Conservation (phyloP, 2,888 invertebrate species). For the Leptopilina myrica region DNA sequence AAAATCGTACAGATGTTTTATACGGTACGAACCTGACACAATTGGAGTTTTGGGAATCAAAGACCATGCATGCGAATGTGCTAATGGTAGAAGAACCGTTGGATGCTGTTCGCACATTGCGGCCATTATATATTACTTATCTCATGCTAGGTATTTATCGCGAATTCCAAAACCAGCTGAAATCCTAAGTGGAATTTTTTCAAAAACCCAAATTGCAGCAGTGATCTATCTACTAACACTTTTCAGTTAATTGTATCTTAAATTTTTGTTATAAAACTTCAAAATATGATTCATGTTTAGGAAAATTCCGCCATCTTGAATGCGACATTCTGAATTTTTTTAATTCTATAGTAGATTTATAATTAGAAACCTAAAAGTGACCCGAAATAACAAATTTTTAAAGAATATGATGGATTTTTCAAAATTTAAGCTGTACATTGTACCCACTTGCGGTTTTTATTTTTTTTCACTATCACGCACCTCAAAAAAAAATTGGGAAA, state of each 20-base stretch:
- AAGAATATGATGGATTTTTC: no score
- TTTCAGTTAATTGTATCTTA: no score
- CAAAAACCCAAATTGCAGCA: not conserved
- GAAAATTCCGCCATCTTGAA: no score
- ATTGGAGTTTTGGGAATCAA: conserved; percentile 24
- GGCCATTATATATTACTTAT: conserved; percentile 48
- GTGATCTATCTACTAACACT: not conserved
- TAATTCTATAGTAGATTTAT: no score
- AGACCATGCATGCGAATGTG: conserved; percentile 38
- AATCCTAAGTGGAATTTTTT: not conserved
- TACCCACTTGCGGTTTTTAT: no score
- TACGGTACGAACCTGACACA: conserved; percentile 40
- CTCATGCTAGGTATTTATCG: not conserved
- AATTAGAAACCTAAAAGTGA: no score
- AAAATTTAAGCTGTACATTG: no score
- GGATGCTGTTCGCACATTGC: conserved; percentile 40
- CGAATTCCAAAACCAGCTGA: not conserved
- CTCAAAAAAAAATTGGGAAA: not conserved
- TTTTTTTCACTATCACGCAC: no score
- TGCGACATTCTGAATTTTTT: no score
- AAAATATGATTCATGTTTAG: no score
- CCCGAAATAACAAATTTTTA: no score
- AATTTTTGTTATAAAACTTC: no score
- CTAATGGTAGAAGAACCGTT: conserved; percentile 39
- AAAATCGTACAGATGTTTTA: conserved; percentile 42